Base-by-base conservation (phyloP, 2,797 vertebrate species). In the Avahi laniger region DNA sequence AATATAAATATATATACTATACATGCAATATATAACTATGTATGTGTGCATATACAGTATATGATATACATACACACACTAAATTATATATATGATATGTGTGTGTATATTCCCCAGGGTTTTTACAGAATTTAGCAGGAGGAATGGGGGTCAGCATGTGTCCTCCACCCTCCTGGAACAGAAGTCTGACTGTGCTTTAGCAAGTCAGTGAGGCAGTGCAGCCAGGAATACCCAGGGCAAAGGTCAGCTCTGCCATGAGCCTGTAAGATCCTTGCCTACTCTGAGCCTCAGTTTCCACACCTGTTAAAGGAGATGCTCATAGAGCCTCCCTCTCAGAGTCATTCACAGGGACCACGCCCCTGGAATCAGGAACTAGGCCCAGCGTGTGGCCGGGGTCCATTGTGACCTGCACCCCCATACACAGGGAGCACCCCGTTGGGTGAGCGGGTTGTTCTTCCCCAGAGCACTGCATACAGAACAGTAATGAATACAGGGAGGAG, bases 401-500 rank as follows among this genome's bases (percentile, higher is more conserved):
- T 20, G 26, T 9, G 15, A 80, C 5, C 18, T 1, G 6, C 6
- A 18, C 7, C 13, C 22, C 30, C 5, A 1, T 8, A 7, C 10
- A 0, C 8, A 46, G 50, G 41, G 26, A 13, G 43, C 1, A 1
- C 43, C 35, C 22, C 26, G 18, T 30, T 52, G 17, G 46, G 12
- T 8, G 12, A 70, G 69, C 28, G 3, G 14, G 11, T 24, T 13
- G 35, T 8, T 48, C 10, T 50, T 43, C 50, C 33, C 3, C 30
- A 4, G 7, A 26, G 28, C 9, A 12, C 7, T 50, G 14, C 24
- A 3, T 4, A 20, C 2, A 26, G 43, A 2, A 79, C 5, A 18
- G 9, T 28, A 5, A 4, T 2, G 8, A 5, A 2, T 12, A 2
- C 2, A 10, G 17, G 43, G 7, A 5, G 10, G n/a, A 10, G 5